Conservation (phyloP, 2,797 vertebrate species). For the Protonibea diacanthus region DNA sequence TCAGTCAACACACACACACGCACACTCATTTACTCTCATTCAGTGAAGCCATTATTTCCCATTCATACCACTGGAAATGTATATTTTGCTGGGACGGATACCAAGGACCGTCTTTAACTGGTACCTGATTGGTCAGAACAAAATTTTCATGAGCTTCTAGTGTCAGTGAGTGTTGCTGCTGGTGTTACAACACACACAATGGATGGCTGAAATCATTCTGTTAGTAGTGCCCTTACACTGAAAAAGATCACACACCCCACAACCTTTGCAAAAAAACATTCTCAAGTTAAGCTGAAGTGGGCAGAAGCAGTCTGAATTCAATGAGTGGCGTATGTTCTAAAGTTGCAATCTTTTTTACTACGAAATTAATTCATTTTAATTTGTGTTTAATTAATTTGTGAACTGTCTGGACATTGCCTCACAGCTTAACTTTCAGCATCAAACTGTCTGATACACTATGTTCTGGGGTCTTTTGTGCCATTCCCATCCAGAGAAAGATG, state of each 20-base stretch:
- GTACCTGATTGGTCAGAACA: background rate
- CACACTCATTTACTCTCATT: background rate
- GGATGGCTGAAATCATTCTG: background rate
- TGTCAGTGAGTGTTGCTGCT: background rate
- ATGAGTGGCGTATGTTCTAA: too few species aligned
- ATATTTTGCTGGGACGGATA: background rate
- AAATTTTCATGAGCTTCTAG: background rate
- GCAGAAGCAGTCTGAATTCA: background rate
- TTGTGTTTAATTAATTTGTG: too few species aligned
- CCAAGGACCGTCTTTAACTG: background rate
- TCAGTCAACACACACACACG: background rate
- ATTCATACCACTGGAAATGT: background rate
- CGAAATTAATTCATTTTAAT: too few species aligned
- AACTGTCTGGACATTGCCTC: background rate
- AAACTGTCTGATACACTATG: background rate
- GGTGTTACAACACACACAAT: background rate
- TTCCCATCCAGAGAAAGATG: background rate
- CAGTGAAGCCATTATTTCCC: background rate
- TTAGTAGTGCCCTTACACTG: background rate
- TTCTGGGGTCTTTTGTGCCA: background rate
- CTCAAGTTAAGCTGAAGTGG: background rate
- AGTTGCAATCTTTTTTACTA: too few species aligned
- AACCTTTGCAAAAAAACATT: too few species aligned
- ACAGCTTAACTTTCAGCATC: background rate
- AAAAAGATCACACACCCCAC: too few species aligned